Base-by-base conservation (phyloP, 2,113 vertebrate species). In the Mastomys coucha region DNA sequence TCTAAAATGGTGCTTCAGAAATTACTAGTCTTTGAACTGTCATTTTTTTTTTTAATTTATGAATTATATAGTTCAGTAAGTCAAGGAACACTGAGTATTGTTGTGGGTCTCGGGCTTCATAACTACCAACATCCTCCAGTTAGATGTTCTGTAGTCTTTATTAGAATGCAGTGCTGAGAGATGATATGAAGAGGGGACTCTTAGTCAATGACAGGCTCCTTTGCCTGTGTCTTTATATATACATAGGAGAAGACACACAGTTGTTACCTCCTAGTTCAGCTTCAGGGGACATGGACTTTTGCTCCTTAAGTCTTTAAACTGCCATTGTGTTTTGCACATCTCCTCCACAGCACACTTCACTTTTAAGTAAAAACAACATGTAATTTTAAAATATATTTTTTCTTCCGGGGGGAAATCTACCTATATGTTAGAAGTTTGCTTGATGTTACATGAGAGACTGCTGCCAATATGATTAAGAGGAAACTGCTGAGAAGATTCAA, bases 61-160 rank as follows among this genome's bases (percentile, higher is more conserved):
- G 19, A 88, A 90, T 95, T 95, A n/a, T 93, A 1, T 91, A 80
- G 77, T 60, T 86, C 86, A 85, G 13, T 92, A 80, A 67, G 12
- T 81, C 2, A 97, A n/a, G 2, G 33, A 53, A 36, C 91, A 53
- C 90, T 96, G 49, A 70, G 67, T n/a, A 88, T 63, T 93, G 13
- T 87, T 93, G 1, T 87, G 87, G 84, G 95, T 93, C 20, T 90
- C 96, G n/a, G 42, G 45, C 70, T 67, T 96, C 70, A 93, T 96
- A 70, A 63, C n/a, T 90, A 60, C 51, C 86, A 76, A 56, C 76
- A 76, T 56, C 75, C 11, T 95, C 9, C 14, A 91, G 45, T 91
- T 60, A 91, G n/a, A 8, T 17, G 60, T 51, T 82, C 31, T 77
- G 56, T 36, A 36, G 8, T 93, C 10, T 87, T 94, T 45, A 70